Conservation (phyloP, 2,113 vertebrate species). For the Passer domesticus region DNA sequence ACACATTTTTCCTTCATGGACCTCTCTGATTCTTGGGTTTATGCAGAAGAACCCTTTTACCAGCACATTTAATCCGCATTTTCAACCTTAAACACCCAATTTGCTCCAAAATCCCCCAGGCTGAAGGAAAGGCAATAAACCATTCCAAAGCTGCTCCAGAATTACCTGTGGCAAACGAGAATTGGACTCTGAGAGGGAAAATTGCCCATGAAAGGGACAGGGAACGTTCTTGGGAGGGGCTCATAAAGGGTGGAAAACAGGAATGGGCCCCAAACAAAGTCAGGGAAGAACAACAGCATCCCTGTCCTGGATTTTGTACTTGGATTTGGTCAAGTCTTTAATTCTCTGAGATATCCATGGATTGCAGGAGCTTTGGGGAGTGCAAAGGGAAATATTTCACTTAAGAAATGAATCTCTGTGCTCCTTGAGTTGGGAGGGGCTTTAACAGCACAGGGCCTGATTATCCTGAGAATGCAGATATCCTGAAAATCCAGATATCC, state of each 20-base stretch:
- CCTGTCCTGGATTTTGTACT: not conserved
- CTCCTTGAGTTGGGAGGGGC: not conserved
- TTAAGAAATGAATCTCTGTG: not conserved
- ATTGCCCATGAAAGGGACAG: not conserved
- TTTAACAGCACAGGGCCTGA: not conserved
- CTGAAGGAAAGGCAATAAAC: not conserved
- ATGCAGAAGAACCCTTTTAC: not conserved
- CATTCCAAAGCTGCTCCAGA: not conserved
- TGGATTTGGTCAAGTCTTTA: not conserved
- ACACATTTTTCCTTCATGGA: not conserved
- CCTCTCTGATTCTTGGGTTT: not conserved
- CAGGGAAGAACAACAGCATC: not conserved
- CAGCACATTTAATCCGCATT: not conserved
- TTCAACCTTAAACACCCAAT: not conserved
- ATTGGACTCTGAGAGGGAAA: not conserved
- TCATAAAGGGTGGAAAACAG: not conserved
- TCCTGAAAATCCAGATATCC: rapidly evolving
- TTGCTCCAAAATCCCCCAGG: not conserved
- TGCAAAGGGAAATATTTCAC: not conserved
- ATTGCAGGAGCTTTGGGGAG: rapidly evolving
- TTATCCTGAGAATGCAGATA: too few species aligned
- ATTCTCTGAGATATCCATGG: not conserved
- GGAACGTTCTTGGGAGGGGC: not conserved
- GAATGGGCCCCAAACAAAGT: not conserved
- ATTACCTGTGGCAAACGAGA: not conserved